A percentile compares a stretch with the other conserved stretches of the same genome.
Evolutionary conservation across 2,797 vertebrate genomes (phyloP).

Genomic region (Oophaga sylvatica): DNA sequence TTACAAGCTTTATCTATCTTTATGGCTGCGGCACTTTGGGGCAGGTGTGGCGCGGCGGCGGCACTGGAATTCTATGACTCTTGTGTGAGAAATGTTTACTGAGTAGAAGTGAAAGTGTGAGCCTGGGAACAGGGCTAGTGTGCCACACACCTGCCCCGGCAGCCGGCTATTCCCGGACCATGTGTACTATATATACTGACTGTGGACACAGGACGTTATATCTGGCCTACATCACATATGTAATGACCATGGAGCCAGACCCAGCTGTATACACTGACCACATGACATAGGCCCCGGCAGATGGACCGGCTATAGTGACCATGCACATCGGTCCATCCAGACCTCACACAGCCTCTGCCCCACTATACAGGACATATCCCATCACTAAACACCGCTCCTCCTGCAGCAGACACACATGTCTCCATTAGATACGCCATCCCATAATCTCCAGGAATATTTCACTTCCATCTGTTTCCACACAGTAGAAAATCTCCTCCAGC

Average conservation of each 20-base stretch:
- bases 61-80: constrained; percentile 32
- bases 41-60: not conserved
- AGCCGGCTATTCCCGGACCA: constrained; percentile 16
- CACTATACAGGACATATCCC: not conserved
- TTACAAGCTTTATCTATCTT: constrained; percentile 21
- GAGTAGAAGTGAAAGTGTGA: not conserved
- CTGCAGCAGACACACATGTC: constrained; percentile 22
- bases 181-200: not conserved
- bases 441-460: constrained; percentile 13
- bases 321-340: not conserved
- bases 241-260: not conserved
- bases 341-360: constrained; percentile 29
- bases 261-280: not conserved
- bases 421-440: constrained; percentile 28
- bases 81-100: constrained; percentile 17
- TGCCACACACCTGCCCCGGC: constrained; percentile 1
- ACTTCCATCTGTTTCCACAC: constrained; percentile 38
- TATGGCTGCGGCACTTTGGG: not conserved
- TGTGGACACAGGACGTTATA: not conserved
- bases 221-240: not conserved
- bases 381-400: not conserved
- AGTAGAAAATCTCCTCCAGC: constrained; percentile 38
- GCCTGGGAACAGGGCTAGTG: not conserved
- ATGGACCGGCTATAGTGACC: not conserved
- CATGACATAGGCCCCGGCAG: not conserved